phyloP scores from a whole-genome alignment of 30 jellyfish, hydroid and myxozoan species.

The Hydractinia echinata region DNA sequence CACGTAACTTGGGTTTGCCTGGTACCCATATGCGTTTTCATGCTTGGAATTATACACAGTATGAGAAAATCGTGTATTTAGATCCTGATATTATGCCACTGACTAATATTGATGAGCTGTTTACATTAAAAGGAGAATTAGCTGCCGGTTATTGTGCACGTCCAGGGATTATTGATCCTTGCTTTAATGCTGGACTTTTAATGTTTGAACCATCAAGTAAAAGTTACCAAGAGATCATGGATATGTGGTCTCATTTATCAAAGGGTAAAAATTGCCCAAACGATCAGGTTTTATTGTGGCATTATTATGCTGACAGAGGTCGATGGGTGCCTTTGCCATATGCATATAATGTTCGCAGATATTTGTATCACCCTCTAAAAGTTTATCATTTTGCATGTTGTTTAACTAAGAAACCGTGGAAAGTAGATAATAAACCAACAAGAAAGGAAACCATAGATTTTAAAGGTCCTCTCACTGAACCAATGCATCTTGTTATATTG shows the following conservation, averaged over 20 bases:
- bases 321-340: constrained; percentile 92
- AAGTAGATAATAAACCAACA: constrained; percentile 51
- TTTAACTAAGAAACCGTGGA: constrained; percentile 92
- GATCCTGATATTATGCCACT: constrained; percentile 93
- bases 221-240: constrained; percentile 64
- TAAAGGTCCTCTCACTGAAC: constrained; percentile 72
- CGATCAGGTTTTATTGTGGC: constrained; percentile 95
- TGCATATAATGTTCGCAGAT: constrained; percentile 90
- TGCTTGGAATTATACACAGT: constrained; percentile 92
- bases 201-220: constrained; percentile 61
- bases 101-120: constrained; percentile 70
- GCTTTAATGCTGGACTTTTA: constrained; percentile 93
- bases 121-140: constrained; percentile 74
- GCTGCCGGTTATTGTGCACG: constrained; percentile 91
- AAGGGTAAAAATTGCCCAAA: constrained; percentile 74
- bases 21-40: constrained; percentile 97
- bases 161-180: constrained; percentile 95
- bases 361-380: constrained; percentile 88
- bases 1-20: constrained; percentile 80
- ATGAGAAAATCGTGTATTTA: constrained; percentile 52
- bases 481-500: constrained; percentile 62
- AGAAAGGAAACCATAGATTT: constrained; percentile 27
- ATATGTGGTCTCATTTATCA: constrained; percentile 85
- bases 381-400: constrained; percentile 98
- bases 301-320: constrained; percentile 84